Percentiles rank a stretch among this genome's conserved stretches.
Conservation (phyloP, 2,797 vertebrate genomes). For the Danio aesculapii region DNA sequence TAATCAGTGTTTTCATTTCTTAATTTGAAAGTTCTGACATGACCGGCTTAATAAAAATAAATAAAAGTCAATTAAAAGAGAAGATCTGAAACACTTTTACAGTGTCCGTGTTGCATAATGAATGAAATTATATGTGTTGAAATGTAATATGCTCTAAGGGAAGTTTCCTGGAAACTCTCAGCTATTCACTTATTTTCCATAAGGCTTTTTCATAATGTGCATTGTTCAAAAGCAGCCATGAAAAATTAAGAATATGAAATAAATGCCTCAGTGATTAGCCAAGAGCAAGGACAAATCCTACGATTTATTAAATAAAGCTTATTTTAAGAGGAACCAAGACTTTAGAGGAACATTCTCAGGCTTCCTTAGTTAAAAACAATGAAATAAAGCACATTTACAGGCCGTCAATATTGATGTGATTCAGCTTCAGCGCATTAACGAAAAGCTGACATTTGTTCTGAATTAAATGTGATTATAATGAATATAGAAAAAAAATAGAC, state of each 20-base stretch:
- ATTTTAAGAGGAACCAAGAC: neutral
- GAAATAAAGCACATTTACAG: neutral
- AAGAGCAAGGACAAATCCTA: neutral
- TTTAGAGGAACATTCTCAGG: neutral
- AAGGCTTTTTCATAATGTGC: neutral
- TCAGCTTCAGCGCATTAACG: neutral
- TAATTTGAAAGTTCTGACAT: slow-evolving; percentile 32
- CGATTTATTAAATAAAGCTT: neutral
- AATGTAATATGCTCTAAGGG: neutral
- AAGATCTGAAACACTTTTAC: neutral
- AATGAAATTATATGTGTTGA: neutral
- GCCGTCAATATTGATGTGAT: neutral
- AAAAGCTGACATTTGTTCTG: slow-evolving; percentile 20
- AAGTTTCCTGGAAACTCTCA: neutral
- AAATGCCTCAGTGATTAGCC: neutral
- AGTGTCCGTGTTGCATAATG: neutral
- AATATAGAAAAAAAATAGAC: no score
- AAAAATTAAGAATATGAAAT: neutral
- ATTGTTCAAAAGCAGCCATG: neutral
- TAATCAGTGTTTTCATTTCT: slow-evolving; percentile 6
- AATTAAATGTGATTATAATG: slow-evolving; percentile 11
- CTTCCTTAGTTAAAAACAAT: neutral
- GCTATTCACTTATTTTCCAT: neutral
- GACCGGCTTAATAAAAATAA: neutral
- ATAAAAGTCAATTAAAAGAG: no score